These are phyloP conservation scores for Diorhabda carinulata DNA, from an alignment of 1,140 invertebrate genomes.

Conservation along the genomic window DNA sequence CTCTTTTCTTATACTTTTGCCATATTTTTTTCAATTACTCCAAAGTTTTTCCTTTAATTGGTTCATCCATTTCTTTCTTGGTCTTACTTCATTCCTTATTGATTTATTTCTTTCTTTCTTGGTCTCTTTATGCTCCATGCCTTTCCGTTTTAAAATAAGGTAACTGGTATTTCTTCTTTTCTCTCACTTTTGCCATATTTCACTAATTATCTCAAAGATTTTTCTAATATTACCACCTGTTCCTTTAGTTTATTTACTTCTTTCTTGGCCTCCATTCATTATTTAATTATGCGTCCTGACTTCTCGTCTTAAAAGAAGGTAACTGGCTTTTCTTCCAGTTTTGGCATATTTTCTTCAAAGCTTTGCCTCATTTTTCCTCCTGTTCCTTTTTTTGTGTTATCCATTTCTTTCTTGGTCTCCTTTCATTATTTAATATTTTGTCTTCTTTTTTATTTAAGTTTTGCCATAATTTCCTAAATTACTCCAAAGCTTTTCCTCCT, in stretches of 20 bases:
- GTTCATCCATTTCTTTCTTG: not conserved
- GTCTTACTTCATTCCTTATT: not conserved
- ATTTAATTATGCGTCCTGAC: not conserved
- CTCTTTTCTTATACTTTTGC: not conserved
- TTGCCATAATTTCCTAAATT: not conserved
- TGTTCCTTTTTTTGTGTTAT: not conserved
- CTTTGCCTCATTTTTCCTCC: not conserved
- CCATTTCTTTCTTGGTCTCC: not conserved
- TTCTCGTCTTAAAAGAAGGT: not conserved
- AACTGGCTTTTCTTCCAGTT: not conserved
- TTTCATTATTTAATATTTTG: not conserved
- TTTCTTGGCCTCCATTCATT: not conserved
- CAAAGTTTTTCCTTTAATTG: not conserved
- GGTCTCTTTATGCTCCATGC: too few species aligned
- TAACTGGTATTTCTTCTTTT: too few species aligned
- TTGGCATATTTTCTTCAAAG: not conserved
- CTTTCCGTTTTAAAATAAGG: too few species aligned
- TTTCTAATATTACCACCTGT: too few species aligned
- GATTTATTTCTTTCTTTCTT: too few species aligned
- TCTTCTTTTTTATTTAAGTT: not conserved
- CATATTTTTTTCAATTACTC: not conserved
- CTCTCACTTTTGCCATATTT: too few species aligned
- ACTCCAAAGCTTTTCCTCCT: not conserved
- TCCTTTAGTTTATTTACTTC: not conserved
- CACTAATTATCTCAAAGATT: too few species aligned